Conservation (phyloP, 2,797 vertebrate genomes). For the Sciurus carolinensis region DNA sequence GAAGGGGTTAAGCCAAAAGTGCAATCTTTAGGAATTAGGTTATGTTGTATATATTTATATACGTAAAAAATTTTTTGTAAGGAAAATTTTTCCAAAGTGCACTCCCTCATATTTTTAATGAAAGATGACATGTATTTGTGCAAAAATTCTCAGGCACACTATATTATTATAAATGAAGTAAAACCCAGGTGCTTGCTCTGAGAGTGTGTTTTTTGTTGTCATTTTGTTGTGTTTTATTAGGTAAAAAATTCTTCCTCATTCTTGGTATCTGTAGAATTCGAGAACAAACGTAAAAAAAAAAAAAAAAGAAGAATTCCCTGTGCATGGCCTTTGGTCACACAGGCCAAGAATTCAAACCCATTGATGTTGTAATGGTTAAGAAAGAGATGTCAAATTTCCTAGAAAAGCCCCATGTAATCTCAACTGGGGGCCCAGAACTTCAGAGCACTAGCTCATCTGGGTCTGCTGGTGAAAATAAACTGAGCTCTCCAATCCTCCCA, state of each 20-base stretch:
- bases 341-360: too few species aligned
- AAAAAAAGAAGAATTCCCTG: too few species aligned
- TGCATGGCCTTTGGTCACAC: too few species aligned
- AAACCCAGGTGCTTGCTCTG: constrained; percentile 86
- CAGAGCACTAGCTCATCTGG: too few species aligned
- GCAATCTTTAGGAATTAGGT: constrained; percentile 82
- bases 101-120: constrained; percentile 83
- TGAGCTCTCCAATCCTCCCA: too few species aligned
- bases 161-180: constrained; percentile 83
- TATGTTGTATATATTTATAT: constrained; percentile 31
- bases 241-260: constrained; percentile 40
- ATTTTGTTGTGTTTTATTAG: constrained; percentile 17
- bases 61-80: constrained; percentile 69
- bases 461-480: too few species aligned
- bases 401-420: too few species aligned
- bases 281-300: constrained; percentile 33
- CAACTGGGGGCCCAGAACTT: too few species aligned
- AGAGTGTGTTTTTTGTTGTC: constrained; percentile 25
- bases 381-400: too few species aligned
- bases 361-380: too few species aligned
- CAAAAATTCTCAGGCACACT: constrained; percentile 86
- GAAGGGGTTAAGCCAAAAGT: constrained; percentile 76
- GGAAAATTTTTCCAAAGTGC: constrained; percentile 78
- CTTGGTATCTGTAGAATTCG: constrained; percentile 45
- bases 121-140: constrained; percentile 82